phyloP scores from a whole-genome alignment of 1,140 invertebrate species.

The Nephotettix cincticeps region DNA sequence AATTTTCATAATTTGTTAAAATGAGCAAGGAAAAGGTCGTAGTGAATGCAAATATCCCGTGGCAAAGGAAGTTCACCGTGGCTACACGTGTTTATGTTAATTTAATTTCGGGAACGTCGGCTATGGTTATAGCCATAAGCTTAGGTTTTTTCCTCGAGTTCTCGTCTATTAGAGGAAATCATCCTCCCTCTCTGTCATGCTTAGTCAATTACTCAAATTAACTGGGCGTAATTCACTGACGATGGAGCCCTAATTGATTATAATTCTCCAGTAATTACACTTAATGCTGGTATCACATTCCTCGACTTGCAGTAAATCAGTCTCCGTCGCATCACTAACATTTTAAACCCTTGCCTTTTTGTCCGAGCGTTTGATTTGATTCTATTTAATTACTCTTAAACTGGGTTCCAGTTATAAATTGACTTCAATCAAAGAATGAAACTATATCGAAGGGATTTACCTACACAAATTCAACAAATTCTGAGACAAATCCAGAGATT shows the following conservation, averaged over 20 bases:
- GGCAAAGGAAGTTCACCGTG: neutral
- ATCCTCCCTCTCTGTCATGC: neutral
- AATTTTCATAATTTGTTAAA: too few species aligned
- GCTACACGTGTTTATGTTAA: constrained; percentile 9
- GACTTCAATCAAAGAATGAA: too few species aligned
- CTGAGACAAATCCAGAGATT: too few species aligned
- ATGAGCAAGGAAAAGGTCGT: too few species aligned
- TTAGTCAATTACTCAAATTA: constrained; percentile 12
- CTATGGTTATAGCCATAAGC: neutral
- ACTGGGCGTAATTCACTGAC: neutral
- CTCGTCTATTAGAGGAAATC: neutral
- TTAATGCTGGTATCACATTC: constrained; percentile 12
- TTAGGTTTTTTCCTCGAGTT: neutral
- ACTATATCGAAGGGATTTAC: too few species aligned
- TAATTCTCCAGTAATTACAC: constrained; percentile 2
- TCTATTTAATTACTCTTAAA: too few species aligned
- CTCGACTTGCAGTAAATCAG: neutral
- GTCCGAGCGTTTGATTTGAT: too few species aligned
- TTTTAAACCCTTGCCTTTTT: neutral
- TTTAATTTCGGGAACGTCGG: neutral
- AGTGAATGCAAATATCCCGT: neutral
- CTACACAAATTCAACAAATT: too few species aligned
- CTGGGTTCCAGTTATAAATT: too few species aligned
- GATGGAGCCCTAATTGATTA: constrained; percentile 16
- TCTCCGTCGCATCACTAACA: neutral